Evolutionary conservation across 2,113 vertebrate genomes (phyloP), one percentile per base, ranked within the genome.

Genomic region (Centropus bengalensis): DNA sequence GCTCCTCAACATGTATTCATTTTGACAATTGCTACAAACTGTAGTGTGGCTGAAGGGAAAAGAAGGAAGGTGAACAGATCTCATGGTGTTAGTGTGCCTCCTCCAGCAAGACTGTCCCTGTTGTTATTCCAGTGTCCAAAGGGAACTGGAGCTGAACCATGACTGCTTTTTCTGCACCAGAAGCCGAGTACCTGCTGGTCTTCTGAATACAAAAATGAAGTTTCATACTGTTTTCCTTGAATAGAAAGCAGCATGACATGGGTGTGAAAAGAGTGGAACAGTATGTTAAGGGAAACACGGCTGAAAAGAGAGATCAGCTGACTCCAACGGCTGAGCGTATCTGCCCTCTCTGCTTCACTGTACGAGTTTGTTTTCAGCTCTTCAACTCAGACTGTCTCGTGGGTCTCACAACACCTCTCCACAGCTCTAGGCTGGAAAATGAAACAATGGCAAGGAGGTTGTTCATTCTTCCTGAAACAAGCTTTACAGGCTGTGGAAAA

Each of bases 221-320:
- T 75, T 91, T 93, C 80, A 38, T 40, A 64, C 94, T 90, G 93
- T 84, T 93, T 90, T n/a, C n/a, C 68, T 86, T 94, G 89, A 96
- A 95, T 94, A 93, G 91, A 82, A 95, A 95, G 60, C 94, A 96
- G 91, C 95, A 82, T 81, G 95, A 86, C 0, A 6, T 54, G 80
- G 81, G 88, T 5, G 36, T 86, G 79, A 63, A 89, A 93, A 64
- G 82, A 95, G 93, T 44, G 38, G 82, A 84, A 81, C 89, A 90
- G 82, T 69, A 8, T 44, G 86, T 80, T 75, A 54, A 82, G 73
- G 82, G 91, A 84, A 95, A 76, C 42, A 32, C 1, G 23, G 21
- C 64, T 75, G 69, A 86, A 91, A 96, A 79, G 71, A 84, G 86
- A 66, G 69, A 90, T 16, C 60, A 87, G 81, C 89, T 78, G 64